Evolutionary conservation across 1,140 invertebrate species (phyloP).

Genomic region (Apis cerana): DNA sequence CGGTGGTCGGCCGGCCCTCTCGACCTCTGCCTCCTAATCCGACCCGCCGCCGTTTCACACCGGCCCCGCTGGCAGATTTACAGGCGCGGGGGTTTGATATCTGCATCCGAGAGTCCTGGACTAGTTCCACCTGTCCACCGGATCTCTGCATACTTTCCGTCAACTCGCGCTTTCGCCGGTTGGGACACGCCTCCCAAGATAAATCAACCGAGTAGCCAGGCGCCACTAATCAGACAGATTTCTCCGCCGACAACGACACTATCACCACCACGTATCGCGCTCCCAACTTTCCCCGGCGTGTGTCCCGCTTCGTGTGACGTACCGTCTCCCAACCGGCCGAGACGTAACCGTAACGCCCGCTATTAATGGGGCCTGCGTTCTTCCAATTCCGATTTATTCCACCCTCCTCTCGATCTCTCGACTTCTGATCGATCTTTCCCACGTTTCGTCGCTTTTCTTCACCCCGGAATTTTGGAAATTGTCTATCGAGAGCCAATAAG

Average conservation of each 20-base stretch:
- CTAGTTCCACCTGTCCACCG: slow-evolving; percentile 59
- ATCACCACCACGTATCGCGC: no score
- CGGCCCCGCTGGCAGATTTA: slow-evolving; percentile 66
- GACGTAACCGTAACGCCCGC: no score
- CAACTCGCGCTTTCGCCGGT: slow-evolving; percentile 20
- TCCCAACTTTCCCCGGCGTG: neutral
- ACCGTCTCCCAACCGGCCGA: no score
- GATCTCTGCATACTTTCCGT: slow-evolving; percentile 39
- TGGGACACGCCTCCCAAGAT: neutral
- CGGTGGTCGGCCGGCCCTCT: slow-evolving; percentile 67
- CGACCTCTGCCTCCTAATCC: slow-evolving; percentile 67
- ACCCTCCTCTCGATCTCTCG: no score
- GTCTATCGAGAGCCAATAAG: no score
- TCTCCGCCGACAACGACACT: no score
- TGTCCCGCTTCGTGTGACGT: no score
- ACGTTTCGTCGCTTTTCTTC: no score
- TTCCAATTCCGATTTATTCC: no score
- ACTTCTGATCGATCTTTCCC: no score
- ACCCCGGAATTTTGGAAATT: no score
- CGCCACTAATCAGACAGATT: slow-evolving; percentile 3
- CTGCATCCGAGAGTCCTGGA: slow-evolving; percentile 57
- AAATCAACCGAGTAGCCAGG: slow-evolving; percentile 15
- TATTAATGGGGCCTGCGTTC: no score
- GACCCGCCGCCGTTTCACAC: slow-evolving; percentile 63
- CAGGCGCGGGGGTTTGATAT: slow-evolving; percentile 57